A percentile compares a stretch with the other conserved stretches of the same genome.
phyloP scores from a whole-genome alignment of 2,797 vertebrate genomes.

The Aldrovandia affinis region DNA sequence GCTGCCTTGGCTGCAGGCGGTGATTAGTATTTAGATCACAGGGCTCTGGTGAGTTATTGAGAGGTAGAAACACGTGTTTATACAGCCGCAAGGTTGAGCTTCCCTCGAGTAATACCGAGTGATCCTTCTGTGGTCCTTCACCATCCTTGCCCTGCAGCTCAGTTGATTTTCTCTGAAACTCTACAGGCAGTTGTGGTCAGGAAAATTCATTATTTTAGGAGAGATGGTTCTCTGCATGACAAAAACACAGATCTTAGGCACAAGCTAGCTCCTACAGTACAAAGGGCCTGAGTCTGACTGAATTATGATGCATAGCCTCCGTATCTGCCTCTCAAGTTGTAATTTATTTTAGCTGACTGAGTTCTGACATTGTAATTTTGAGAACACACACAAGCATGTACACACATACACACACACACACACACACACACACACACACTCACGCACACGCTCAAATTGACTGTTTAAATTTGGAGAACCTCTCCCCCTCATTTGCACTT shows the following conservation, averaged over 20 bases:
- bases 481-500: not conserved
- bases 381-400: not conserved
- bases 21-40: not conserved
- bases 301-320: not conserved
- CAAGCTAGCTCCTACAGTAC: not conserved
- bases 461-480: not conserved
- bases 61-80: not conserved
- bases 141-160: not conserved
- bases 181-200: conserved; percentile 2
- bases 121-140: not conserved
- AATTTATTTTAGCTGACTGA: not conserved
- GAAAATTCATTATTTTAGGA: not conserved
- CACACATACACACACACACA: not conserved
- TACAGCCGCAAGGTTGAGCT: not conserved
- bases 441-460: not conserved
- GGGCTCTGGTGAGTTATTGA: not conserved
- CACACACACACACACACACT: not conserved
- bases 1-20: not conserved
- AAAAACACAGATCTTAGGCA: not conserved
- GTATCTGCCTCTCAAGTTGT: not conserved
- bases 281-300: not conserved
- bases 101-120: not conserved
- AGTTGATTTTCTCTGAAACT: not conserved
- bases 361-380: not conserved
- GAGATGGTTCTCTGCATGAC: not conserved